Conservation (phyloP, 2,888 invertebrate genomes). For the Nebria salina region DNA sequence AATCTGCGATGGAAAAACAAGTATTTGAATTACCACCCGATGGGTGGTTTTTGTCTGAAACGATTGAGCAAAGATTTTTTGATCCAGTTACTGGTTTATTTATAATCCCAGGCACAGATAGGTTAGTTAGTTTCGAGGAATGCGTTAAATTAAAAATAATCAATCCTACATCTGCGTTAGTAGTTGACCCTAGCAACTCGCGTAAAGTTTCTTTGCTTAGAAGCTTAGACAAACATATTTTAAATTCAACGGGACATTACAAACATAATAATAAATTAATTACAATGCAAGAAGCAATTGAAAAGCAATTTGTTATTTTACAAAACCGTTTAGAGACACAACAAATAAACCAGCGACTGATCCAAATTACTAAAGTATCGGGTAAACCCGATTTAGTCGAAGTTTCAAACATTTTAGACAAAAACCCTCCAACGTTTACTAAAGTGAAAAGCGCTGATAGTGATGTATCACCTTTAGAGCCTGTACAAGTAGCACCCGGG, state of each 20-base stretch:
- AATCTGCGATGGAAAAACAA: conserved; percentile 69
- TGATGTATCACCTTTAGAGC: conserved; percentile 67
- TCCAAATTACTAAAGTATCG: conserved; percentile 77
- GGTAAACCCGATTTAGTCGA: conserved; percentile 79
- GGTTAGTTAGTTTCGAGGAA: conserved; percentile 85
- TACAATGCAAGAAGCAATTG: conserved; percentile 80
- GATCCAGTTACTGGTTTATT: conserved; percentile 86
- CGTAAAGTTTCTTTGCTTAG: conserved; percentile 74
- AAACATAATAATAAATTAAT: conserved; percentile 66
- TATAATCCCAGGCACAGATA: conserved; percentile 86
- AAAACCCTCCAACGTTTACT: conserved; percentile 63
- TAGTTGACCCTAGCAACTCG: conserved; percentile 79
- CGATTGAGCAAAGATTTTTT: conserved; percentile 83
- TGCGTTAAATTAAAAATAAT: conserved; percentile 87
- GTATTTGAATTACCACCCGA: conserved; percentile 82
- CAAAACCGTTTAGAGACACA: conserved; percentile 65
- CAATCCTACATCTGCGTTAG: conserved; percentile 82
- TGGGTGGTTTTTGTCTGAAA: conserved; percentile 85
- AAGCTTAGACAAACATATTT: conserved; percentile 80
- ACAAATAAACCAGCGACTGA: conserved; percentile 68
- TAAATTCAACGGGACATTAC: conserved; percentile 84
- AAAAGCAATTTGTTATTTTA: conserved; percentile 71
- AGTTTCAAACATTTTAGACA: conserved; percentile 68
- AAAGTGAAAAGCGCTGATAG: conserved; percentile 65
- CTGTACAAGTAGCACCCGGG: conserved; percentile 76